A percentile compares a stretch with the other conserved stretches of the same genome.
Conservation (phyloP, 2,797 vertebrate species). For the Hippopotamyrus pictus region DNA sequence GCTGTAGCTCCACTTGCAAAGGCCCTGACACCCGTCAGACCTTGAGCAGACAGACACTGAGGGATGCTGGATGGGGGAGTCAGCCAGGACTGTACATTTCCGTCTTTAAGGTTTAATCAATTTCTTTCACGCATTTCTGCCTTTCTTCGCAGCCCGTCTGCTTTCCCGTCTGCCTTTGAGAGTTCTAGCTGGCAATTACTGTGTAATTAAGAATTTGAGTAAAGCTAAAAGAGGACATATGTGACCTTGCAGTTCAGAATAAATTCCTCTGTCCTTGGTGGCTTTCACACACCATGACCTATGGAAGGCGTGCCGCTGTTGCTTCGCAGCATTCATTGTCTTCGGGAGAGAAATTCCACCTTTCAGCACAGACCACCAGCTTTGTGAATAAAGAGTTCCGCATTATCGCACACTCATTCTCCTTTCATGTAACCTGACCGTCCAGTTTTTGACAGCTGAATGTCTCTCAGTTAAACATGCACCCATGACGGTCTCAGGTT, state of each 20-base stretch:
- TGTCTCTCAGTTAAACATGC: not conserved
- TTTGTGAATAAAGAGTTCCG: not conserved
- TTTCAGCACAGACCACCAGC: not conserved
- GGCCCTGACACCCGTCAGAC: not conserved
- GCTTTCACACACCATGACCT: not conserved
- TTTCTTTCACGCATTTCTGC: not conserved
- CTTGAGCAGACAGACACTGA: not conserved
- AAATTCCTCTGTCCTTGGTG: not conserved
- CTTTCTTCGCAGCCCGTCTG: not conserved
- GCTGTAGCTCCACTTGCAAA: not conserved
- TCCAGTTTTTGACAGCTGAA: not conserved
- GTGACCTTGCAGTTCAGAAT: not conserved
- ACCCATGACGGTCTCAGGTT: not conserved
- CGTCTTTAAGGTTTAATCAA: not conserved
- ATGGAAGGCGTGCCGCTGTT: not conserved
- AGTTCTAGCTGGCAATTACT: not conserved
- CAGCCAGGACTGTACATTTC: not conserved
- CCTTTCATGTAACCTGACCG: not conserved
- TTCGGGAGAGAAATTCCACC: not conserved
- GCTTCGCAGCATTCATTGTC: not conserved
- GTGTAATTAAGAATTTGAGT: not conserved
- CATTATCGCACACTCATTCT: not conserved
- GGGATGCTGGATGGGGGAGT: not conserved
- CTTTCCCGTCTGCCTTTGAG: not conserved
- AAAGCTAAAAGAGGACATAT: not conserved